A percentile compares a stretch with the other conserved stretches of the same genome.
Conservation (phyloP, 1,140 invertebrate genomes). For the Chrysoperla carnea region DNA sequence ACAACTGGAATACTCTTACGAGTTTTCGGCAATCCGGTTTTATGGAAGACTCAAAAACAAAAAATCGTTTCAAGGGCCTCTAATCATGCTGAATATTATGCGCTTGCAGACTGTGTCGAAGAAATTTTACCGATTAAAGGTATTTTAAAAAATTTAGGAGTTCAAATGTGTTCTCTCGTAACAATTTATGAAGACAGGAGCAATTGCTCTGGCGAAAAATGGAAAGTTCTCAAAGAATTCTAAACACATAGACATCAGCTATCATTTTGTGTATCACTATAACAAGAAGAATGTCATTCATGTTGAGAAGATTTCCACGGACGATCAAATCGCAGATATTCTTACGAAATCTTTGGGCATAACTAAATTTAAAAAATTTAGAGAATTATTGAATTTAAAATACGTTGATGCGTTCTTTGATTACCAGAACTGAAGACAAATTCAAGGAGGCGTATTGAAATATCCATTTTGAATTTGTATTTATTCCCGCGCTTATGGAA, state of each 20-base stretch:
- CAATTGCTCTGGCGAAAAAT: background rate
- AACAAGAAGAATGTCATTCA: background rate
- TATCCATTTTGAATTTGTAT: too few species aligned
- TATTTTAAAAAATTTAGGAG: background rate
- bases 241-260: background rate
- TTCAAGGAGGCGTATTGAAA: background rate
- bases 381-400: background rate
- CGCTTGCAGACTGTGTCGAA: constrained; percentile 1
- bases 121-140: background rate
- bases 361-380: background rate
- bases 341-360: background rate
- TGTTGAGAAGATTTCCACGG: background rate
- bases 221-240: background rate
- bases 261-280: background rate
- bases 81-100: constrained; percentile 14
- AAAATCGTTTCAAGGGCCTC: constrained; percentile 8
- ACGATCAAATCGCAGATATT: background rate
- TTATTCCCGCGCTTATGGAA: too few species aligned
- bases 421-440: background rate
- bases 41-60: constrained; percentile 12
- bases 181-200: background rate
- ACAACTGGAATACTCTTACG: constrained; percentile 19
- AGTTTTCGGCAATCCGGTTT: constrained; percentile 10
- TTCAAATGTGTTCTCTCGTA: background rate
- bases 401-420: too few species aligned